Evolutionary conservation across 2,888 invertebrate species (phyloP).

Genomic region (Chrysodeixis includens): DNA sequence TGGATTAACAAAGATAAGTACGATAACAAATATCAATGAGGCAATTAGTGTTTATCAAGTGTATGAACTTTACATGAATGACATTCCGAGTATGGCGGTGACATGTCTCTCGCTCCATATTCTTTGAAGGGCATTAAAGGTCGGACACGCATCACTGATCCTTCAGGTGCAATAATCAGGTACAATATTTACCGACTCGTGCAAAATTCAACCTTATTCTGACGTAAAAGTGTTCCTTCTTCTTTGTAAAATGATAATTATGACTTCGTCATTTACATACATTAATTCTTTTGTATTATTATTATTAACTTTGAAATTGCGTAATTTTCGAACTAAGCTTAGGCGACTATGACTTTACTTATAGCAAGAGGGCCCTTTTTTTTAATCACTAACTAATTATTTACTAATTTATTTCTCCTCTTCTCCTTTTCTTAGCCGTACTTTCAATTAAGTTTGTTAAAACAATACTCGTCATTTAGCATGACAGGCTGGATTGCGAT

Average conservation of each 20-base stretch:
- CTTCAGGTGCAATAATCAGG: not conserved
- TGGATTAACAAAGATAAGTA: not conserved
- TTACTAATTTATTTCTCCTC: not conserved
- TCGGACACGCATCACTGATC: not conserved
- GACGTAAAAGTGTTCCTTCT: too few species aligned
- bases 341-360: too few species aligned
- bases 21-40: conserved; percentile 1
- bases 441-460: not conserved
- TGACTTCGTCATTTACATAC: too few species aligned
- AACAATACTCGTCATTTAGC: not conserved
- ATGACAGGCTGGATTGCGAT: not conserved
- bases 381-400: too few species aligned
- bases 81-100: conserved; percentile 1
- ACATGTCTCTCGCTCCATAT: conserved; percentile 2
- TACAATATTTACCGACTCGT: not conserved
- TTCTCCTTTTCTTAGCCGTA: too few species aligned
- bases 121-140: not conserved
- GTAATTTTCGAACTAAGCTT: too few species aligned
- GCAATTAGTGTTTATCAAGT: conserved; percentile 1
- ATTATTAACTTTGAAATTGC: too few species aligned
- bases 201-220: too few species aligned
- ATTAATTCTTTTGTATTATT: too few species aligned
- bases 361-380: too few species aligned
- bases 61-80: conserved; percentile 4
- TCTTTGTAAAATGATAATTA: too few species aligned